Percentiles rank a stretch among this genome's conserved stretches.
Conservation (phyloP, 2,797 vertebrate genomes). For the Zenarchopterus dispar region DNA sequence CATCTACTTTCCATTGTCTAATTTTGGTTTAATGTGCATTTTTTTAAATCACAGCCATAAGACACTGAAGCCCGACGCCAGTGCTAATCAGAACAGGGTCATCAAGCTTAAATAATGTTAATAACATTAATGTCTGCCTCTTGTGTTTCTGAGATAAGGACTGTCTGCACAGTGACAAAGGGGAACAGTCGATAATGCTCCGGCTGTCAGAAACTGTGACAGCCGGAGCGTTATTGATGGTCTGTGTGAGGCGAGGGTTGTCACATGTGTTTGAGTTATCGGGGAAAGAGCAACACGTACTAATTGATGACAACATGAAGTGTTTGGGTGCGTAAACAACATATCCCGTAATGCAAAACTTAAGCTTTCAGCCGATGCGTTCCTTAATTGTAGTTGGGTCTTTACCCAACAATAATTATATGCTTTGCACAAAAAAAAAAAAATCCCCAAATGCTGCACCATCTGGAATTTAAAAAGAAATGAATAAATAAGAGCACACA, state of each 20-base stretch:
- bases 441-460: not conserved
- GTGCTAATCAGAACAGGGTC: not conserved
- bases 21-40: slow-evolving; percentile 9
- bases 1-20: not conserved
- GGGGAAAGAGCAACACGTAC: not conserved
- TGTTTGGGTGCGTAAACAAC: not conserved
- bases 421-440: not conserved
- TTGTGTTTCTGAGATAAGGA: slow-evolving; percentile 7
- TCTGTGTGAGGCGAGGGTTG: slow-evolving; percentile 6
- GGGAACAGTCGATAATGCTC: not conserved
- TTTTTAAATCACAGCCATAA: slow-evolving; percentile 7
- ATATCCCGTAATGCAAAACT: not conserved
- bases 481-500: slow-evolving; percentile 12
- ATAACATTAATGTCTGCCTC: slow-evolving; percentile 6
- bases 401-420: not conserved
- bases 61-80: not conserved
- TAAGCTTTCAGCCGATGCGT: not conserved
- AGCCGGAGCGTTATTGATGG: not conserved
- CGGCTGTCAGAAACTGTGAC: slow-evolving; percentile 3
- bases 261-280: slow-evolving; percentile 7
- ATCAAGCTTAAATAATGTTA: slow-evolving; percentile 3
- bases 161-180: not conserved
- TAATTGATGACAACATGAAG: not conserved
- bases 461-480: slow-evolving; percentile 3
- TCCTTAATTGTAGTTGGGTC: not conserved